These are phyloP conservation scores for Pangasianodon hypophthalmus DNA, from an alignment of 2,113 vertebrate species.

Conservation along the genomic window DNA sequence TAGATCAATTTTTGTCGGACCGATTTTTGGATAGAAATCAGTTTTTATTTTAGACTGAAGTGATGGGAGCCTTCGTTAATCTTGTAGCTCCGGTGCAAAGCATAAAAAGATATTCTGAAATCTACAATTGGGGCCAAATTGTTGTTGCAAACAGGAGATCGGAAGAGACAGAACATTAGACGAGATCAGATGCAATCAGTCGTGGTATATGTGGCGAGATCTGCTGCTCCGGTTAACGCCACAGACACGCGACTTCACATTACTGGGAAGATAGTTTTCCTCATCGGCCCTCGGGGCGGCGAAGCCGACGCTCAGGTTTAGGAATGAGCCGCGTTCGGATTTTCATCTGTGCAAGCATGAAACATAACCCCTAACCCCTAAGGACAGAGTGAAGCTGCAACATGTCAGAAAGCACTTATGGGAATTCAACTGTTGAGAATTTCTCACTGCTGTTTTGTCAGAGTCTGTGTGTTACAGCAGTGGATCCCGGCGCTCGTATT, in stretches of 20 bases:
- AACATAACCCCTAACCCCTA: neutral
- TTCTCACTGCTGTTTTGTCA: neutral
- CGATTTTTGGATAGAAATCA: neutral
- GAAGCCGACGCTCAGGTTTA: neutral
- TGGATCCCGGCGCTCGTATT: too few species aligned
- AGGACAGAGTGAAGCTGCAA: neutral
- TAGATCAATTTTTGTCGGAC: neutral
- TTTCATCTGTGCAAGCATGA: neutral
- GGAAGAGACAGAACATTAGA: neutral
- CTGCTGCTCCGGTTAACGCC: neutral
- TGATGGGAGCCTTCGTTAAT: neutral
- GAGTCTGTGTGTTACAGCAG: neutral
- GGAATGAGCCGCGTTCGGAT: neutral
- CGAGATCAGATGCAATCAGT: neutral
- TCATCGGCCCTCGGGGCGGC: neutral
- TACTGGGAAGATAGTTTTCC: neutral
- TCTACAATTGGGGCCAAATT: neutral
- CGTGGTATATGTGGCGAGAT: neutral
- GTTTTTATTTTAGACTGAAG: neutral
- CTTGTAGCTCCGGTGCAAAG: neutral
- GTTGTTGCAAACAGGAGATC: neutral
- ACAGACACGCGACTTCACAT: neutral
- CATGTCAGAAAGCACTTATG: neutral
- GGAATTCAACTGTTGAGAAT: neutral
- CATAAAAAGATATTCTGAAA: neutral